These are phyloP conservation scores for Kryptolebias marmoratus DNA, from an alignment of 2,113 vertebrate genomes.

Conservation along the genomic window DNA sequence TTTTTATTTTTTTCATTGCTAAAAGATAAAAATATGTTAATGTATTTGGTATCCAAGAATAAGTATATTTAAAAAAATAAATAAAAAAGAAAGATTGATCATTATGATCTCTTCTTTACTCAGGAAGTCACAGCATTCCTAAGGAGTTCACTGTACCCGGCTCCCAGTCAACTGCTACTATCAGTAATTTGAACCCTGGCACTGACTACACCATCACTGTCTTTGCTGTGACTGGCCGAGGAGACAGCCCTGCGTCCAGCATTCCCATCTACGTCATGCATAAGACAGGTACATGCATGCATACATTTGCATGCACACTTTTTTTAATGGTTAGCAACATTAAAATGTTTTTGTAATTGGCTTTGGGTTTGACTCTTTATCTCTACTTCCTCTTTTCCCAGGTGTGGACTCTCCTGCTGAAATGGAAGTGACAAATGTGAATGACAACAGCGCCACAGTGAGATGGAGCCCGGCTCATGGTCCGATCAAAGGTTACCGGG, in stretches of 20 bases:
- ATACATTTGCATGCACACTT: neutral
- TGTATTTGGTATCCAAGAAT: neutral
- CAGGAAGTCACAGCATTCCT: conserved; percentile 86
- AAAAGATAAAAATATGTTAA: no score
- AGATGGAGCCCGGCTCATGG: conserved; percentile 91
- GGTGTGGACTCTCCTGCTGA: conserved; percentile 91
- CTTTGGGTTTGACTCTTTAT: neutral
- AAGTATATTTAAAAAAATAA: no score
- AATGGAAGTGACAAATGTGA: conserved; percentile 88
- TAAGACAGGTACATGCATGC: conserved; percentile 83
- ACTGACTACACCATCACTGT: conserved; percentile 92
- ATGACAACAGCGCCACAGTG: conserved; percentile 92
- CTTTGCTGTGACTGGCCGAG: conserved; percentile 93
- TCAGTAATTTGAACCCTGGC: conserved; percentile 88
- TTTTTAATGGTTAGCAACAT: neutral
- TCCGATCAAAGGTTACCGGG: conserved; percentile 90
- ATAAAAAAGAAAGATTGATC: neutral
- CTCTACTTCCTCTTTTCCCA: conserved; percentile 46
- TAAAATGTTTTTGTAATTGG: neutral
- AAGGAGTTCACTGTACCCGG: conserved; percentile 94
- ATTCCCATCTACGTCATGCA: conserved; percentile 90
- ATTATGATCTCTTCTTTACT: neutral
- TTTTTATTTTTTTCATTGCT: neutral
- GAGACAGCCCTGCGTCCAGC: conserved; percentile 97
- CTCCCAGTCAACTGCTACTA: conserved; percentile 85